Base-by-base conservation (phyloP, 2,888 invertebrate genomes). In the Lymantria monacha region DNA sequence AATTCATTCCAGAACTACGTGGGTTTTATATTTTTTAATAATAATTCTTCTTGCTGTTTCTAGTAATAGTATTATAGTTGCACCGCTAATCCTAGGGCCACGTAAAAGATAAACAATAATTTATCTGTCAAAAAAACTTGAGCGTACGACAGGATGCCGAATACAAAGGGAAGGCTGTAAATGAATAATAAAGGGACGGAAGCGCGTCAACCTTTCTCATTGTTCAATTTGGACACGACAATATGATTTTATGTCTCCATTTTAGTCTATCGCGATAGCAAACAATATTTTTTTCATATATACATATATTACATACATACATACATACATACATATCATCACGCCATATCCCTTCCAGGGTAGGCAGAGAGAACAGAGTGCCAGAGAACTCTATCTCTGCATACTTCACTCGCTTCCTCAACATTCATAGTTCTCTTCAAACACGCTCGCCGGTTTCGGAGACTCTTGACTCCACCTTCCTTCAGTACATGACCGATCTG, bases 121-220 rank as follows among this genome's bases (percentile, higher is more conserved):
- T 63, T 68, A 69, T 60, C 62, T 62, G 60, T 66, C 62, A 65
- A 69, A 67, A n/a, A 68, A 71, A 62, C 57, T 58, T 64, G 64
- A 60, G 59, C 55, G 57, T 63, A 59, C 61, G 56, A 69, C 81
- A 75, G 81, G 81, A 81, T 68, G 63, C 59, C 60, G 54, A 56
- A 55, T 57, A 81, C 78, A 81, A 81, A 73, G 70, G 60, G 59
- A 67, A 67, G 66, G 59, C 63, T 74, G 69, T 72, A 70, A 70
- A 72, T 70, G 75, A 77, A 76, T 76, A 71, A 74, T 72, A 70
- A 71, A 68, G 51, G 63, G 70, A 71, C 76, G 79, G 80, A 81
- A 78, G 74, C 73, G 54, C 61, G 59, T 68, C 65, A 72, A 71
- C 70, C 69, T 73, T 66, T 70, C 66, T 71, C 66, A 78, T 80